Evolutionary conservation across 2,888 invertebrate genomes (phyloP), one percentile per base, ranked within the genome.

Genomic region (Lycophotia porphyrea): DNA sequence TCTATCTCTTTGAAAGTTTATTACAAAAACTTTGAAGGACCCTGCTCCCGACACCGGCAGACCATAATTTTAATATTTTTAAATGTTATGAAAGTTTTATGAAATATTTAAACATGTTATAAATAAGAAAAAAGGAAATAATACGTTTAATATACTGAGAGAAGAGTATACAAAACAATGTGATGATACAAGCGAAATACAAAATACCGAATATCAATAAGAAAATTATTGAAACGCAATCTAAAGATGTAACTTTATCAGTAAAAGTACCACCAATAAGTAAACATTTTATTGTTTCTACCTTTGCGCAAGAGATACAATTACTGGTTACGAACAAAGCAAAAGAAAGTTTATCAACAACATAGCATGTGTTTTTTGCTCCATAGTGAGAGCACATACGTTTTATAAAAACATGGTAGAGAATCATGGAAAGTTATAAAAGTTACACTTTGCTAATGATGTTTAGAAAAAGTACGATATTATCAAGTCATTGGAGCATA

Each of bases 281-380:
- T 76, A 7, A 49, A n/a, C 7, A 71, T 61, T 44, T 55, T 73
- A 76, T 71, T 67, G 60, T 70, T 61, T 72, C n/a, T 71, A 34
- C 63, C 61, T 80, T 76, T 68, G 73, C 18, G 64, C 58, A 78
- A 71, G 68, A 63, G 52, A 76, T 84, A 75, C 71, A 71, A 71
- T 81, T 74, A 78, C 78, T 72, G 60, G 76, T 69, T 74, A 64
- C 42, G 73, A 84, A 86, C 81, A 86, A 86, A 81, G 73, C 80
- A 74, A 65, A 84, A 74, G 86, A 85, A 85, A 86, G 85, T 82
- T 86, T 72, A 75, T 68, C 74, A 78, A 84, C 76, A 74, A 67
- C 69, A 76, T 79, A 74, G 68, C 72, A 60, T 65, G 64, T 73
- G 74, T 77, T 86, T 76, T 85, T 86, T 83, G 71, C 65, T 69